Base-by-base conservation (phyloP, 2,888 invertebrate genomes). In the Galerucella nymphaeae region DNA sequence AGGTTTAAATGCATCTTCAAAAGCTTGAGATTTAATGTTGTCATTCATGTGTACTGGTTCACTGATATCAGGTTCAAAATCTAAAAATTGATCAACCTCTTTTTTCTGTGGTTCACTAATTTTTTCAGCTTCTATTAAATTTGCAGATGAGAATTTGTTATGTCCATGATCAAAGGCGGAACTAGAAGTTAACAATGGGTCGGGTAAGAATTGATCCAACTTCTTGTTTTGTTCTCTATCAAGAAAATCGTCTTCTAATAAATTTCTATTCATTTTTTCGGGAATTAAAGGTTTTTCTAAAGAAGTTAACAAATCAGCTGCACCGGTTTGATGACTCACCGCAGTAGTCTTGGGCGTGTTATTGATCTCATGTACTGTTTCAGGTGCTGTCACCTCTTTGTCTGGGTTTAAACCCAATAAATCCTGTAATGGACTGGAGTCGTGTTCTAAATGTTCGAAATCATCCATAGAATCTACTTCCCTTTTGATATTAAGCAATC, bases 391-490 rank as follows among this genome's bases (percentile, higher is more conserved):
- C 70, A 70, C 71, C 64, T 55, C 83, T 79, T 81, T 78, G 76
- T 77, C 76, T 72, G 77, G 70, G 64, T 77, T 74, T 73, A 80
- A 75, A 75, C 78, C 84, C 77, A 88, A 83, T 78, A 84, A 73
- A 79, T 87, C 87, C 79, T 84, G 84, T 69, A 85, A 80, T 30
- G 88, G 87, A 67, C 87, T 86, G 62, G 87, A 87, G 75, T 91
- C 91, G 81, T 91, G 90, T 77, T 91, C 92, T 78, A 93, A 87
- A 85, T 93, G 93, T 85, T 93, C 93, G 84, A 93, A 93, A 87
- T 93, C 93, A 82, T 93, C 93, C 75, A 91, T 88, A 42, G 93
- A 93, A 84, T 93, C 93, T 82, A 90, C 89, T 78, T 93, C 93
- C 75, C 92, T 78, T 74, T 81, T 82, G 53, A 81, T 53, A 23